These are phyloP conservation scores for Macrotis lagotis DNA, from an alignment of 2,113 vertebrate species.

Conservation along the genomic window DNA sequence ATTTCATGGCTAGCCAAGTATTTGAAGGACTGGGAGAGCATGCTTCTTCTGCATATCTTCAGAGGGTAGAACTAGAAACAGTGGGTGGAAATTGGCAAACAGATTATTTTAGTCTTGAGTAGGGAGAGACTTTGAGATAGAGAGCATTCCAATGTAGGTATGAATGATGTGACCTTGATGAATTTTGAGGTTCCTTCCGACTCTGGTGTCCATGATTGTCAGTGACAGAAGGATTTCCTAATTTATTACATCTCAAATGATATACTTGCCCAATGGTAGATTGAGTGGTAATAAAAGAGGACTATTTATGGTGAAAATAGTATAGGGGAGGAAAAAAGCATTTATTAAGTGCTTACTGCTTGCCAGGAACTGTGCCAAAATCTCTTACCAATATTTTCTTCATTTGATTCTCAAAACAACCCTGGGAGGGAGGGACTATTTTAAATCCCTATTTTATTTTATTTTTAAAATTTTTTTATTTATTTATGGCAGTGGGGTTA, in stretches of 20 bases:
- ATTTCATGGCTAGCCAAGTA: not conserved
- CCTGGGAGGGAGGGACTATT: not conserved
- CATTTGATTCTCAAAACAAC: not conserved
- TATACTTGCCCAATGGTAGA: not conserved
- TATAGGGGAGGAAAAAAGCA: not conserved
- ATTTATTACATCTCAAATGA: not conserved
- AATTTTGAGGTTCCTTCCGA: not conserved
- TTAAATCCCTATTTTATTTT: not conserved
- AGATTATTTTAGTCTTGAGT: not conserved
- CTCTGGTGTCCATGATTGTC: not conserved
- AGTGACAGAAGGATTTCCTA: not conserved
- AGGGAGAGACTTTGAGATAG: not conserved
- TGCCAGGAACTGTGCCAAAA: not conserved
- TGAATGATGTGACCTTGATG: not conserved
- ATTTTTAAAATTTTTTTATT: too few relatives aligned
- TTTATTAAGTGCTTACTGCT: not conserved
- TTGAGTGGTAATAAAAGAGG: not conserved
- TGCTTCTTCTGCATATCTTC: not conserved
- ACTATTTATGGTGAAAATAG: not conserved
- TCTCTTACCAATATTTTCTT: not conserved
- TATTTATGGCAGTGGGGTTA: too few relatives aligned
- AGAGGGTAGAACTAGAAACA: not conserved
- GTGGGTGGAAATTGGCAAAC: not conserved
- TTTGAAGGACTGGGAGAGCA: not conserved
- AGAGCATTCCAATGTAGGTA: not conserved